Base-by-base conservation (phyloP, 2,797 vertebrate species). In the Salmo trutta region DNA sequence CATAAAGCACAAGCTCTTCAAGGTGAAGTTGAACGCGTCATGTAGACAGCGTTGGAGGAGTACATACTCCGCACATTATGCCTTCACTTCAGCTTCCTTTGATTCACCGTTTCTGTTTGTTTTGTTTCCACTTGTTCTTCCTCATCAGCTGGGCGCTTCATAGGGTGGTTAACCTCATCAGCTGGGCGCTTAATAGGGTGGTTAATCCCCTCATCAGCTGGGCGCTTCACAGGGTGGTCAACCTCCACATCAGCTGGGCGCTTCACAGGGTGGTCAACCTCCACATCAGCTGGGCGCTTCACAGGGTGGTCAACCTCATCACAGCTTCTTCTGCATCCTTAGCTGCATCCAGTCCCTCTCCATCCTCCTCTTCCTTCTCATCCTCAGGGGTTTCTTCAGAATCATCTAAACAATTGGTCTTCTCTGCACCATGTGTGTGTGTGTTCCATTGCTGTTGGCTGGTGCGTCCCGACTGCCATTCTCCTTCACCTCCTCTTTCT, bases 1-100 rank as follows among this genome's bases (percentile, higher is more conserved):
- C 89, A 94, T 86, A 93, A 95, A 95, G 95, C 95, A 95, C 94
- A 94, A 94, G 92, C 93, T 95, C 94, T 95, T 95, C 89, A 90
- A 89, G 84, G 91, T 86, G 29, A 90, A 91, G 89, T 87, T 92
- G 94, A 95, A 94, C 94, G 92, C 87, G 91, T 91, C 78, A 87
- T 85, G 86, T 27, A 90, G 93, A 93, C 92, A 89, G 90, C 87
- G 92, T 92, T 87, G 80, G 87, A 92, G 81, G 82, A 74, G 82
- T 70, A 77, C 89, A 84, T 78, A 81, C 71, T 75, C 73, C 76
- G 71, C 79, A 54, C 78, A 80, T 83, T 94, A 96, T 79, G 94
- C 95, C 87, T 94, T 83, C 82, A 94, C 95, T 89, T 95, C 90
- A 71, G 93, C 92, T 88, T 95, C 93, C 94, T 94, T 95, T 73